Evolutionary conservation across 2,888 invertebrate genomes (phyloP), one percentile per base, ranked within the genome.

Genomic region (Eledona agricola): DNA sequence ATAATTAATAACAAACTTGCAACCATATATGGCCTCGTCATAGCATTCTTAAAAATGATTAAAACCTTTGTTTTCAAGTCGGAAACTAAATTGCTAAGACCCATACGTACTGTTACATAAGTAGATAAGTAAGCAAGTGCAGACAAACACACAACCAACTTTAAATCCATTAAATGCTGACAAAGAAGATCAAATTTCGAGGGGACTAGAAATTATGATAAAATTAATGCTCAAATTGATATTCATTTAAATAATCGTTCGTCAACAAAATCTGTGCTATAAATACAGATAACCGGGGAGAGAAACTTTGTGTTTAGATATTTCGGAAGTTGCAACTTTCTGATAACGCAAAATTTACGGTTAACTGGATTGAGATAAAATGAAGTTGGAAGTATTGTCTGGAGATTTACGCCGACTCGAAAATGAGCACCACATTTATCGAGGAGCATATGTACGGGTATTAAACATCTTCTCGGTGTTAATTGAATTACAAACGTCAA

Each of bases 401-500:
- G 31, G 43, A 52, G 28, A 38, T 31, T 46, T 42, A 29, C 19
- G 23, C 28, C 12, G 19, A 7, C 9, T 15, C 31, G 35, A 51
- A 38, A 28, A 31, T 29, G 37, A 23, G 15, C 19, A 35, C 17
- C 32, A 17, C 10, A n/a, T n/a, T n/a, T n/a, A n/a, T n/a, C n/a
- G n/a, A n/a, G n/a, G n/a, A n/a, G n/a, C n/a, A n/a, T n/a, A n/a
- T 46, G 51, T 32, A 20, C 52, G 51, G 57, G 54, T 58, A 58
- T 55, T 58, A 54, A 61, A 64, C 51, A 58, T 58, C 37, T n/a
- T n/a, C n/a, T n/a, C n/a, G n/a, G 32, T 35, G 51, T 56, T 62
- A 64, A 64, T 63, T 60, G 55, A 60, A 63, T 62, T 61, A 63
- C 51, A 49, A 60, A 63, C 57, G 62, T 57, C 59, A 59, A 60